phyloP scores from a whole-genome alignment of 1,140 invertebrate genomes.

The Drosophila nikananu region DNA sequence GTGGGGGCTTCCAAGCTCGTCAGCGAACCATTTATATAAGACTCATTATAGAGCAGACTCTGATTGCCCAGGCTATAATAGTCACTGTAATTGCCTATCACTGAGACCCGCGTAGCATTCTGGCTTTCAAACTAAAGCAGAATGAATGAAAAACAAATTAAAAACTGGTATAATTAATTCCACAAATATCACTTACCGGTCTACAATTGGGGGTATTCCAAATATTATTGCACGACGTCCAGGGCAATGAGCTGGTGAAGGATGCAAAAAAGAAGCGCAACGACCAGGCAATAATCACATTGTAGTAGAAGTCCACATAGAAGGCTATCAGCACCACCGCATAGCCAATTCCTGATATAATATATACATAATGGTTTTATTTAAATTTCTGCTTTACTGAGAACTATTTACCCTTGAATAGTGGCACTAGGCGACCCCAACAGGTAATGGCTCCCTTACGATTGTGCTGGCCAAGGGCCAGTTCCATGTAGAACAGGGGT shows the following conservation, averaged over 20 bases:
- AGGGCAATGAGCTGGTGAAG: conserved; percentile 95
- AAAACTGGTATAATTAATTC: background rate
- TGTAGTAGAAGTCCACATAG: conserved; percentile 99
- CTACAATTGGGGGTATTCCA: conserved; percentile 97
- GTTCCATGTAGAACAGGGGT: conserved; percentile 99
- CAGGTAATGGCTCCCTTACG: conserved; percentile 97
- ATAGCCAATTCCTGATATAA: conserved; percentile 95
- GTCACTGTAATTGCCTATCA: conserved; percentile 72
- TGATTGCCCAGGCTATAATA: conserved; percentile 66
- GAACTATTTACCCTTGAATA: conserved; percentile 93
- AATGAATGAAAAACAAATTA: background rate
- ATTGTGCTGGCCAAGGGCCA: conserved; percentile 98
- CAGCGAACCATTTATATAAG: conserved; percentile 57
- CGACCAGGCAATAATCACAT: conserved; percentile 99
- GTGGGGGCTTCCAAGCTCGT: conserved; percentile 55
- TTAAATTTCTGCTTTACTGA: no score
- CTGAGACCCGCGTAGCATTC: conserved; percentile 24
- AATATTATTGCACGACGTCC: conserved; percentile 97
- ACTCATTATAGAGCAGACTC: conserved; percentile 68
- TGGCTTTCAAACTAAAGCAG: conserved; percentile 73
- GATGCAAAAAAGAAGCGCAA: conserved; percentile 98
- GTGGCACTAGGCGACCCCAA: conserved; percentile 95
- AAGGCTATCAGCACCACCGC: conserved; percentile 98
- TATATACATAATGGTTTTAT: conserved; percentile 14
- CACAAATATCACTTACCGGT: conserved; percentile 86